These are phyloP conservation scores for Yoshiicerus persimilis DNA, from an alignment of 1,140 invertebrate genomes.

Conservation along the genomic window DNA sequence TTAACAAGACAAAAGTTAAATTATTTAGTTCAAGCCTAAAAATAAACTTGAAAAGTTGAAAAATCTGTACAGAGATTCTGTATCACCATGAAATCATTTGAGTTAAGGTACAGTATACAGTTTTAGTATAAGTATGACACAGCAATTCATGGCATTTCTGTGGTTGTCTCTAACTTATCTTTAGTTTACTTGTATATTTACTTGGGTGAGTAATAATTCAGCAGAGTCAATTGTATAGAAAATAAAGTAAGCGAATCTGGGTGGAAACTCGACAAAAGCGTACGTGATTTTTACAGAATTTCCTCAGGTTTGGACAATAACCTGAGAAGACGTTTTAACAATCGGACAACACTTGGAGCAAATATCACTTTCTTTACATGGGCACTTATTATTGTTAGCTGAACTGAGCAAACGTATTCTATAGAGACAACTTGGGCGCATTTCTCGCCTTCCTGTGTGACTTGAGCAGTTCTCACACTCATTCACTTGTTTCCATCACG, in stretches of 20 bases:
- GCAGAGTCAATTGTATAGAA: not conserved
- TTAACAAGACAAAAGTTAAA: no score
- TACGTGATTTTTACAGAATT: conserved; percentile 45
- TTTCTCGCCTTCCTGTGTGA: not conserved
- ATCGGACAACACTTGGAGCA: conserved; percentile 4
- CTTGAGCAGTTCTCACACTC: not conserved
- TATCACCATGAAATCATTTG: no score
- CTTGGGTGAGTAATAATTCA: not conserved
- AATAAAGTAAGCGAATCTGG: conserved; percentile 22
- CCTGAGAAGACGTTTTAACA: conserved; percentile 39
- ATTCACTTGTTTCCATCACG: conserved; percentile 5
- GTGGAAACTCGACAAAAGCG: conserved; percentile 10
- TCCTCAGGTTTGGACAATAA: conserved; percentile 31
- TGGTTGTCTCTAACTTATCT: not conserved
- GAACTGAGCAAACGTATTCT: not conserved
- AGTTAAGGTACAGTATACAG: no score
- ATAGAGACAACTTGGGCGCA: not conserved
- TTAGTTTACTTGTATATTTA: not conserved
- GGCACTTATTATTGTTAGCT: not conserved
- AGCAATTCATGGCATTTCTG: not conserved
- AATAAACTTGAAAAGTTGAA: no score
- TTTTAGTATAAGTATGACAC: no score
- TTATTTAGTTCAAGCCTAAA: no score
- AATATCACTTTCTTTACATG: conserved; percentile 38
- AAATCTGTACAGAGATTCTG: no score